A percentile compares a stretch with the other conserved stretches of the same genome.
These are phyloP conservation scores for Halotydeus destructor DNA, from an alignment of 1,140 invertebrate genomes.

Conservation along the genomic window DNA sequence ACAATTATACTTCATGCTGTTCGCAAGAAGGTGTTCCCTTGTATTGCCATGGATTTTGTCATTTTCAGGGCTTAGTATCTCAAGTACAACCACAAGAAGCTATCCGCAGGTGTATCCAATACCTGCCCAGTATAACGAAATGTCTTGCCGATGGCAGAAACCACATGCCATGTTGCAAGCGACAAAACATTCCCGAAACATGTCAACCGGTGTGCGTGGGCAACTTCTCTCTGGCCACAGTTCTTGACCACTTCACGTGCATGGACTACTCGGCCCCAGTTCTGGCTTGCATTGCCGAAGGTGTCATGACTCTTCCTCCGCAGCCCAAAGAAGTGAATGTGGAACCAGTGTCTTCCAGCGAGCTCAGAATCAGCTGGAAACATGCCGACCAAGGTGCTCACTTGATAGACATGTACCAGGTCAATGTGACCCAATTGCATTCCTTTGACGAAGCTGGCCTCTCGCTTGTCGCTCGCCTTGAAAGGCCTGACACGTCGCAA, in stretches of 20 bases:
- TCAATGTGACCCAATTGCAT: slow-evolving; percentile 39
- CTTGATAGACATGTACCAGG: slow-evolving; percentile 35
- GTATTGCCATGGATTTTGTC: slow-evolving; percentile 51
- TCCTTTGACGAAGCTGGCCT: slow-evolving; percentile 12
- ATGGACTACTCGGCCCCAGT: slow-evolving; percentile 56
- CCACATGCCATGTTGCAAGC: slow-evolving; percentile 57
- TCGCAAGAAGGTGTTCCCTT: slow-evolving; percentile 38
- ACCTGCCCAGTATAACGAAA: slow-evolving; percentile 49
- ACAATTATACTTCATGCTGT: slow-evolving; percentile 36
- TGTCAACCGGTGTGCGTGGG: slow-evolving; percentile 61
- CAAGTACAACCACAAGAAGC: slow-evolving; percentile 50
- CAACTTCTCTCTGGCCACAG: slow-evolving; percentile 56
- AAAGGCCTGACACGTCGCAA: neutral
- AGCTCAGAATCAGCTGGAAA: slow-evolving; percentile 6
- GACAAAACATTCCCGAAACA: slow-evolving; percentile 52
- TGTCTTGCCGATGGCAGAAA: slow-evolving; percentile 48
- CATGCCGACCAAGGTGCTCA: neutral
- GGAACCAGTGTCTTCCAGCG: slow-evolving; percentile 26
- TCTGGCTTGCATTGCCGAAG: slow-evolving; percentile 34
- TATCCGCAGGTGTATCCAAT: slow-evolving; percentile 43
- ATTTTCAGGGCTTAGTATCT: slow-evolving; percentile 49
- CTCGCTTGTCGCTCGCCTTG: neutral
- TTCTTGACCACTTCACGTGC: slow-evolving; percentile 59
- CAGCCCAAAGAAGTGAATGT: slow-evolving; percentile 43
- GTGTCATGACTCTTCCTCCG: slow-evolving; percentile 30